phyloP scores from a whole-genome alignment of 2,888 invertebrate species.

The Gymnoscelis rufifasciata region DNA sequence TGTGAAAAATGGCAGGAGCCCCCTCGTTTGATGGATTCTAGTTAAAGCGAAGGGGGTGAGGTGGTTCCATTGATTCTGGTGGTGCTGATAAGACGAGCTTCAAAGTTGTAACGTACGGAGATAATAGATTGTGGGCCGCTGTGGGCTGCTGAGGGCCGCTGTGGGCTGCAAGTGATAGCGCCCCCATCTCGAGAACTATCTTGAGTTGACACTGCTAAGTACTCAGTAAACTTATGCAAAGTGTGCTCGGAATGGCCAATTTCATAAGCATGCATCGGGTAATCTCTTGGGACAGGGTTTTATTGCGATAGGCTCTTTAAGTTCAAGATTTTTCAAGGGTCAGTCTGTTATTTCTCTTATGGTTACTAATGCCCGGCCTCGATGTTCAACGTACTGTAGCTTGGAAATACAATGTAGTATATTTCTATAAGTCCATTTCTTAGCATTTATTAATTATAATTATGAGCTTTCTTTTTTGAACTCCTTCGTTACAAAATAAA shows the following conservation, averaged over 20 bases:
- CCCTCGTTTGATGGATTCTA: slow-evolving; percentile 15
- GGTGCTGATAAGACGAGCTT: slow-evolving; percentile 41
- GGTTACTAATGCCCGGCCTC: too few species aligned
- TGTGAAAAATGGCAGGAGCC: slow-evolving; percentile 23
- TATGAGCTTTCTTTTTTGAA: too few species aligned
- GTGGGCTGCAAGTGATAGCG: slow-evolving; percentile 42
- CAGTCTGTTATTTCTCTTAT: too few species aligned
- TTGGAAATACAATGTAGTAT: too few species aligned
- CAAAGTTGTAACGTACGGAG: slow-evolving; percentile 42
- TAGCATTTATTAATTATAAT: too few species aligned
- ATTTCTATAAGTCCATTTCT: too few species aligned
- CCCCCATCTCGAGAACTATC: slow-evolving; percentile 29
- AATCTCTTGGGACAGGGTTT: slow-evolving; percentile 1
- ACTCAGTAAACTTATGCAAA: slow-evolving; percentile 29
- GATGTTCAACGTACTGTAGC: too few species aligned
- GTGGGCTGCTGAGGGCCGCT: too few species aligned
- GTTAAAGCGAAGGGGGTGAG: slow-evolving; percentile 21
- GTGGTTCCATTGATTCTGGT: slow-evolving; percentile 39
- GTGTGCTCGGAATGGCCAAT: slow-evolving; percentile 22
- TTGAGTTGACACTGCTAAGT: slow-evolving; percentile 32
- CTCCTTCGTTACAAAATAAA: too few species aligned
- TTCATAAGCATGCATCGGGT: slow-evolving; percentile 15
- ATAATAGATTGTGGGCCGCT: slow-evolving; percentile 46
- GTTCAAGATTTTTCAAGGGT: too few species aligned
- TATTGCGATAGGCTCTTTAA: too few species aligned